Conservation (phyloP, 2,113 vertebrate species). For the Chaetorhynchus papuensis region DNA sequence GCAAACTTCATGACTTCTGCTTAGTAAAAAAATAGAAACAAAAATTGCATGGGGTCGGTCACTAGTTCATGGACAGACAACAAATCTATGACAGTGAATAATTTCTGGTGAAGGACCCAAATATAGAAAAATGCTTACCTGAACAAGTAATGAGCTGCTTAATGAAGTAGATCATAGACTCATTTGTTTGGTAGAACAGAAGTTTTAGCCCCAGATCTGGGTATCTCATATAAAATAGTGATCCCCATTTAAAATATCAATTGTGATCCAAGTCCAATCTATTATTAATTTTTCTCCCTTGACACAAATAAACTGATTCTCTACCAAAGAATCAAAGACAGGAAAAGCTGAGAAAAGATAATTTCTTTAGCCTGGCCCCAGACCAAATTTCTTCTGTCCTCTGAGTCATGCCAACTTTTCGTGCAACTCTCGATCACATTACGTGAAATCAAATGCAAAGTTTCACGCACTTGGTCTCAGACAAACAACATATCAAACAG, state of each 20-base stretch:
- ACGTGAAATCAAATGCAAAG: not conserved
- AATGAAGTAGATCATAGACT: not conserved
- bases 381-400: not conserved
- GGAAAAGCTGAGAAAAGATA: not conserved
- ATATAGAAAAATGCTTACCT: not conserved
- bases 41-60: not conserved
- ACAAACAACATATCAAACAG: not conserved
- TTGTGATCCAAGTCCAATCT: not conserved
- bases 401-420: not conserved
- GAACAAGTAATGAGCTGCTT: not conserved
- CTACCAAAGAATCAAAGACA: not conserved
- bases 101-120: not conserved
- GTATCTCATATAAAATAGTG: not conserved
- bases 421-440: not conserved
- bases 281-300: not conserved
- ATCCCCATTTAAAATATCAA: not conserved
- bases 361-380: not conserved
- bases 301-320: not conserved
- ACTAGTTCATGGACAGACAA: not conserved
- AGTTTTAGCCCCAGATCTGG: not conserved
- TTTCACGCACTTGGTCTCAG: not conserved
- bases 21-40: not conserved
- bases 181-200: not conserved
- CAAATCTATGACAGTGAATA: not conserved
- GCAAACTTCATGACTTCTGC: not conserved